phyloP scores from a whole-genome alignment of 2,888 invertebrate species.

The Syrphus vitripennis region DNA sequence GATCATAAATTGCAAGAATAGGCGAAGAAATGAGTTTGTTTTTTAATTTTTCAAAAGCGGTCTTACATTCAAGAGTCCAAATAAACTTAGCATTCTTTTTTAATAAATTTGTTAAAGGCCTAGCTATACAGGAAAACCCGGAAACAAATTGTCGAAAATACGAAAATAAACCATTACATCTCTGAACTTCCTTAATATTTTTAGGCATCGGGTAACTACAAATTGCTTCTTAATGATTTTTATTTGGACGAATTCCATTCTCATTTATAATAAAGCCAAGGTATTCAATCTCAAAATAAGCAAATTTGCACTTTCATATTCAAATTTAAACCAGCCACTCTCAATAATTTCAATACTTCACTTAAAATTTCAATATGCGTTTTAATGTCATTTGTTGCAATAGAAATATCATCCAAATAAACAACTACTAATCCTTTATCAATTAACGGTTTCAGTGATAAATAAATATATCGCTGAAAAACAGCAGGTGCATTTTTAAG shows the following conservation, averaged over 20 bases:
- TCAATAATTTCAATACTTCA: too few species aligned
- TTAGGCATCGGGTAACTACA: conserved; percentile 28
- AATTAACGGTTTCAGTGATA: too few species aligned
- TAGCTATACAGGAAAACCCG: conserved; percentile 39
- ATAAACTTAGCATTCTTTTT: too few species aligned
- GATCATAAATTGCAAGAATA: conserved; percentile 73
- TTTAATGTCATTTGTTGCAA: too few species aligned
- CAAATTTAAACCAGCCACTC: not conserved
- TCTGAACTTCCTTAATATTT: conserved; percentile 19
- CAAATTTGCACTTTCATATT: conserved; percentile 22
- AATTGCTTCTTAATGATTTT: conserved; percentile 33
- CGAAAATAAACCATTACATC: too few species aligned
- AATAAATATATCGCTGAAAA: too few species aligned
- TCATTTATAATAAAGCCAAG: conserved; percentile 16
- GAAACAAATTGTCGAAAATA: conserved; percentile 60
- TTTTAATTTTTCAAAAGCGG: conserved; percentile 42
- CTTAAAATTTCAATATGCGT: too few species aligned
- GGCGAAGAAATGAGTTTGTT: conserved; percentile 45
- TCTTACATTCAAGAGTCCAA: too few species aligned
- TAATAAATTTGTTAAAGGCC: too few species aligned
- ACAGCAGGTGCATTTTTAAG: too few species aligned
- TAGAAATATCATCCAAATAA: too few species aligned
- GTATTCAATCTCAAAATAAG: conserved; percentile 32
- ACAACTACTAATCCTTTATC: too few species aligned
- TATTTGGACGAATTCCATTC: conserved; percentile 26